phyloP scores from a whole-genome alignment of 2,113 vertebrate species.

The Elephas maximus region DNA sequence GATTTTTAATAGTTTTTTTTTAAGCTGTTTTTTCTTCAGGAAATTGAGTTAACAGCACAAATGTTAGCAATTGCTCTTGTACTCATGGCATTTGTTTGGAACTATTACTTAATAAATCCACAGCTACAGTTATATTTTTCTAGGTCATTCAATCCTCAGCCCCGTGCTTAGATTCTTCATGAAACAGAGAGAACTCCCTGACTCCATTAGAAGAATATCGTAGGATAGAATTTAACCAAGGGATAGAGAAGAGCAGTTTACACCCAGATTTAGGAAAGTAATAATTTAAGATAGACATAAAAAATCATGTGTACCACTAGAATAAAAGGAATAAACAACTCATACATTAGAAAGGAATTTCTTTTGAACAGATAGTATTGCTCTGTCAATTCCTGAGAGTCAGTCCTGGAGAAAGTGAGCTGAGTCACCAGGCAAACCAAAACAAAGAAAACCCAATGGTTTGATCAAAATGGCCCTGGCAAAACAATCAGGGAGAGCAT shows the following conservation, averaged over 20 bases:
- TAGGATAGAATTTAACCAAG: background rate
- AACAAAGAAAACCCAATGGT: background rate
- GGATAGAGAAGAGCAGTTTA: background rate
- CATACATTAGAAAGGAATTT: background rate
- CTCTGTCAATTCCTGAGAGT: background rate
- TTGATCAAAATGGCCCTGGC: background rate
- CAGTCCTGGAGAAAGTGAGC: background rate
- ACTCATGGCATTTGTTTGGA: conserved; percentile 31
- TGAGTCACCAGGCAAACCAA: background rate
- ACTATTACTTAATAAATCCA: conserved; percentile 64
- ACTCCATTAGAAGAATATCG: background rate
- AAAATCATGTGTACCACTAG: background rate
- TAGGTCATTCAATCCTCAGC: background rate
- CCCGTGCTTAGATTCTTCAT: conserved; percentile 43
- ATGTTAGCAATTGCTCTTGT: conserved; percentile 53
- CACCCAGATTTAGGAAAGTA: background rate
- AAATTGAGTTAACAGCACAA: conserved; percentile 68
- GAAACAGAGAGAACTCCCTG: background rate
- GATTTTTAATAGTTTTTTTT: conserved; percentile 67
- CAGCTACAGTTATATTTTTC: conserved; percentile 45
- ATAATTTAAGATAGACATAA: background rate
- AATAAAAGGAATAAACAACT: background rate
- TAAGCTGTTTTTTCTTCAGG: conserved; percentile 32
- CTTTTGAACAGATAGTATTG: background rate
- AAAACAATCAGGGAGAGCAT: background rate